These are phyloP conservation scores for Drosophila cognata DNA, from an alignment of 2,888 invertebrate genomes.

Conservation along the genomic window DNA sequence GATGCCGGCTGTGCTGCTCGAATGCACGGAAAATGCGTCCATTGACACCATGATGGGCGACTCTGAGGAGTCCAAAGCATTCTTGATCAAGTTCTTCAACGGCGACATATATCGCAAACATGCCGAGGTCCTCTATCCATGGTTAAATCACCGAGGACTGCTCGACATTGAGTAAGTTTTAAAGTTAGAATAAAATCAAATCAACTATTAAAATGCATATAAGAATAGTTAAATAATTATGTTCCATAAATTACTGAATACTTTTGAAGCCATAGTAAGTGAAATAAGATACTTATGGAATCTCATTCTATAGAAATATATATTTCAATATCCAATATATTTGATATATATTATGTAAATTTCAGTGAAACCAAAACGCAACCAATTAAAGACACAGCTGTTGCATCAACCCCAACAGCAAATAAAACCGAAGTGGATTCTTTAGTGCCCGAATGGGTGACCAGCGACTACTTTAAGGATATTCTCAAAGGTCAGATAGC, in stretches of 20 bases:
- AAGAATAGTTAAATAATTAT: no score
- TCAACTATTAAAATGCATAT: no score
- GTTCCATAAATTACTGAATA: no score
- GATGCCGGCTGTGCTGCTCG: conserved; percentile 63
- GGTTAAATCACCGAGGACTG: conserved; percentile 69
- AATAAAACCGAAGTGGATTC: conserved; percentile 8
- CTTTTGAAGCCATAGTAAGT: conserved; percentile 67
- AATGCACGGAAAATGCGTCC: conserved; percentile 64
- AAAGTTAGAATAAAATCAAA: no score
- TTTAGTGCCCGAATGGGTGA: conserved; percentile 60
- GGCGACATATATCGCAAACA: conserved; percentile 64
- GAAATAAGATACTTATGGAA: not conserved
- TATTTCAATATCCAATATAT: not conserved
- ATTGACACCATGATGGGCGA: conserved; percentile 52
- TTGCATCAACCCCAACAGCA: not conserved
- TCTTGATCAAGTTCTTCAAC: conserved; percentile 48
- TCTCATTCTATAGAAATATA: not conserved
- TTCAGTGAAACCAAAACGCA: conserved; percentile 24
- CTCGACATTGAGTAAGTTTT: not conserved
- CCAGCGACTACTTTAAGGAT: conserved; percentile 50
- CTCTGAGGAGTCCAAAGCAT: conserved; percentile 35
- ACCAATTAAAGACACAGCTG: not conserved
- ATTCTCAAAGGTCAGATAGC: conserved; percentile 50
- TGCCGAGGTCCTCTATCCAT: conserved; percentile 66
- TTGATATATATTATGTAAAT: no score